These are phyloP conservation scores for Papilio xuthus DNA, from an alignment of 1,140 invertebrate genomes.

Conservation along the genomic window DNA sequence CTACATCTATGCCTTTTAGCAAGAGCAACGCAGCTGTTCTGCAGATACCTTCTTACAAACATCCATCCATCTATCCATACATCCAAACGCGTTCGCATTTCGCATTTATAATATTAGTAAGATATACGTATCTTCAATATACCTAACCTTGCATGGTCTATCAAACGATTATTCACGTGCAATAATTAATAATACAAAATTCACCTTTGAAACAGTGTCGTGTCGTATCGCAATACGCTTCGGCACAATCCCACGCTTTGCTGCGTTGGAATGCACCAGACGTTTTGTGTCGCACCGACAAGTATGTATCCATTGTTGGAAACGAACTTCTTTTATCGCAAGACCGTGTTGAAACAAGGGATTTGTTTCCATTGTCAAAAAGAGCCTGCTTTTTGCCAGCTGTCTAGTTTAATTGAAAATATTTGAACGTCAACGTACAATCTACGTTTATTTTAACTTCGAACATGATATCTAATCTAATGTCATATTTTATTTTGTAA, in stretches of 20 bases:
- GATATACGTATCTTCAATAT: too few species aligned
- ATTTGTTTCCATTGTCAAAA: slow-evolving; percentile 1
- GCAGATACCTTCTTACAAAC: too few species aligned
- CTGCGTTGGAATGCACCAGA: slow-evolving; percentile 7
- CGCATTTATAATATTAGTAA: too few species aligned
- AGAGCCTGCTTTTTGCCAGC: background rate
- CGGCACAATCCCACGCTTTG: slow-evolving; percentile 7
- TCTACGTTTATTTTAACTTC: too few species aligned
- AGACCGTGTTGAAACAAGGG: background rate
- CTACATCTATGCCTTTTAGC: too few species aligned
- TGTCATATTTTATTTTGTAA: too few species aligned
- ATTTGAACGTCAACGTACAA: background rate
- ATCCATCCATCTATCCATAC: too few species aligned
- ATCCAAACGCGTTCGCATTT: too few species aligned
- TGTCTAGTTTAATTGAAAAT: background rate
- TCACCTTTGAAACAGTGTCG: background rate
- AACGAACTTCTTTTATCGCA: slow-evolving; percentile 6
- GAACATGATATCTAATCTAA: too few species aligned
- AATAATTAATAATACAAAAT: slow-evolving; percentile 9
- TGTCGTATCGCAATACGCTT: background rate
- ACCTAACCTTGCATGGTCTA: background rate
- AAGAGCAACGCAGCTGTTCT: too few species aligned
- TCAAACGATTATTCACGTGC: background rate
- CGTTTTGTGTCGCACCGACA: background rate
- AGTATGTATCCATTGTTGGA: background rate